Evolutionary conservation across 2,888 invertebrate species (phyloP), one percentile per base, ranked within the genome.

Genomic region (Epinotia ramella): DNA sequence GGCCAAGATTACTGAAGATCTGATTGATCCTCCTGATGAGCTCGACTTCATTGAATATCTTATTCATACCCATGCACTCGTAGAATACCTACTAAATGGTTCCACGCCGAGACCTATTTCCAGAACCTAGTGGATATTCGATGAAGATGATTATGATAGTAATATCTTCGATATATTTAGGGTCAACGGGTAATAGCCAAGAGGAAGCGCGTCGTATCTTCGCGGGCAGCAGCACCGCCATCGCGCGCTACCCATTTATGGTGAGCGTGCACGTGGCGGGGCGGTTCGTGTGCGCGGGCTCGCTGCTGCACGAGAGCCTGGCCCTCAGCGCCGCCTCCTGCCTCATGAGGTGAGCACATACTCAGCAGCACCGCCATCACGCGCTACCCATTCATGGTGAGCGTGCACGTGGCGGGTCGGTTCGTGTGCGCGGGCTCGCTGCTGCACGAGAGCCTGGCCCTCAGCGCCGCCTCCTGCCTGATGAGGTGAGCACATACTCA

Each of bases 301-400:
- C 79, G 6, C 59, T 69, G 59, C 18, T 69, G 28, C 81, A 80
- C 53, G 79, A 78, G 9, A 80, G 84, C 11, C 71, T 88, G 66
- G 78, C 88, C 49, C 80, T 90, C 73, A 86, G 87, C 2, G 84
- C 88, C 3, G 88, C 87, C 3, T 87, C 88, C 0, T 89, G 89
- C 67, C 78, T 90, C 16, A 83, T 86, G 67, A 60, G 80, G 89
- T 89, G 78, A 85, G 83, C 77, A 20, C 49, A 49, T 5, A 16
- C 16, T 49, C 13, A 13, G 24, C 18, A 59, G 59, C 59, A 59
- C 59, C 12, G 59, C 24, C 12, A 62, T 7, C 62, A 9, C 33
- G 40, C 62, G 62, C 4, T 40, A 40, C 40, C 40, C 40, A 16
- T 49, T 16, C 49, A 16, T 49, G 46, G 46, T 13, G 46, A 46